Evolutionary conservation across 1,140 invertebrate species (phyloP), one percentile per base, ranked within the genome.

Genomic region (Drosophila nasuta): DNA sequence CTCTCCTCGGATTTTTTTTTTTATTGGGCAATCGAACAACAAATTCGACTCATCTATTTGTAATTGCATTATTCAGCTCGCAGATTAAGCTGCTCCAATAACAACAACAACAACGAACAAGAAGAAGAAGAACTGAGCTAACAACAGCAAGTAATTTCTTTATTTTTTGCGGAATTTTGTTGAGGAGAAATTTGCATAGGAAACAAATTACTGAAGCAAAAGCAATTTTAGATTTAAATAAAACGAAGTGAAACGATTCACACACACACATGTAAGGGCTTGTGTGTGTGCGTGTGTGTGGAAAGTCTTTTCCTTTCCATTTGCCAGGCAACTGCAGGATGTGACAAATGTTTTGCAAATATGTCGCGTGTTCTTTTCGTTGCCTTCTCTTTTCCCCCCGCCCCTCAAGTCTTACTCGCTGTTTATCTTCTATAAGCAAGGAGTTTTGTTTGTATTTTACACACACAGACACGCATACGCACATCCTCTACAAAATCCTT

Each of bases 321-420:
- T 80, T 78, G 46, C 75, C 67, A 51, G 43, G 66, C 66, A 33
- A 52, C 57, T 68, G 82, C 82, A 75, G 82, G 65, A 70, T 88
- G 82, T 86, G 83, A 86, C 79, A 88, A 82, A 88, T 88, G 82
- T 74, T 88, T 79, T 79, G 83, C 79, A 88, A 79, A 79, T 79
- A 73, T 67, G 57, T 59, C 68, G 62, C 67, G 60, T 75, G 65
- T 73, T 74, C 64, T 60, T 62, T 63, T 54, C 28, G 25, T 54
- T 41, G 25, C n/a, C 64, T 46, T 28, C 20, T 46, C 57, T 46
- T 25, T 43, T 43, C 49, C 13, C 35, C 41, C 28, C 48, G 2
- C 41, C 35, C 17, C 76, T 41, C 30, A 25, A 25, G 20, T n/a
- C 51, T 15, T 5, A 5, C 13, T 38, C 33, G 17, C 15, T 33